These are phyloP conservation scores for Botia almorhae DNA, from an alignment of 2,797 vertebrate species.

Conservation along the genomic window DNA sequence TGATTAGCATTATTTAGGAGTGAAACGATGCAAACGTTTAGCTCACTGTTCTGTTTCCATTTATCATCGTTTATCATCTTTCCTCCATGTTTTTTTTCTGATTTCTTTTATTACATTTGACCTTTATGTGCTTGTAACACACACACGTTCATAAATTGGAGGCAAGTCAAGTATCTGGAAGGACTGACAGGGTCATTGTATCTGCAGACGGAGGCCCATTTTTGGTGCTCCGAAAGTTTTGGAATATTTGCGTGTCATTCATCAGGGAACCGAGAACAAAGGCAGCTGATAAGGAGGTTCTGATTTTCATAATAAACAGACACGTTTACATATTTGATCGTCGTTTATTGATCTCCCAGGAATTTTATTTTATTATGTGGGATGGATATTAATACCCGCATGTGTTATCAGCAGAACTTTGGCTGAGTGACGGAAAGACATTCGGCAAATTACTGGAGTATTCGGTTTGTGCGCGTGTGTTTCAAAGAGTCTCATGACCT, in stretches of 20 bases:
- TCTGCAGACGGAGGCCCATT: not conserved
- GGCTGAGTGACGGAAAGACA: constrained; percentile 1
- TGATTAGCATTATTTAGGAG: not conserved
- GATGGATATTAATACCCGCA: not conserved
- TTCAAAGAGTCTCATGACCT: not conserved
- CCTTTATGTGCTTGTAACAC: too few relatives aligned
- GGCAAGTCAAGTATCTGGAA: not conserved
- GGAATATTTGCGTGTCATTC: not conserved
- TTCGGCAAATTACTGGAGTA: not conserved
- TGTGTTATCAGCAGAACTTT: constrained; percentile 24
- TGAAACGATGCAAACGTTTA: not conserved
- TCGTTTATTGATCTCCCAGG: not conserved
- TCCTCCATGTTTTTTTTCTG: not conserved
- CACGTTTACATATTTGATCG: not conserved
- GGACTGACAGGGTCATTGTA: not conserved
- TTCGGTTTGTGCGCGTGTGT: not conserved
- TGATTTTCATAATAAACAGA: constrained; percentile 26
- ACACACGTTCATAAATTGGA: not conserved
- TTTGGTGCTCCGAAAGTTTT: not conserved
- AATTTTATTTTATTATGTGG: not conserved
- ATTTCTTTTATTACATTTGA: not conserved
- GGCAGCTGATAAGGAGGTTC: not conserved
- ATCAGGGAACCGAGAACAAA: not conserved
- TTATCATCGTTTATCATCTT: not conserved
- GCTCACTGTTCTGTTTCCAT: not conserved